Evolutionary conservation across 2,888 invertebrate species (phyloP).

Genomic region (Alloplasta piceator): DNA sequence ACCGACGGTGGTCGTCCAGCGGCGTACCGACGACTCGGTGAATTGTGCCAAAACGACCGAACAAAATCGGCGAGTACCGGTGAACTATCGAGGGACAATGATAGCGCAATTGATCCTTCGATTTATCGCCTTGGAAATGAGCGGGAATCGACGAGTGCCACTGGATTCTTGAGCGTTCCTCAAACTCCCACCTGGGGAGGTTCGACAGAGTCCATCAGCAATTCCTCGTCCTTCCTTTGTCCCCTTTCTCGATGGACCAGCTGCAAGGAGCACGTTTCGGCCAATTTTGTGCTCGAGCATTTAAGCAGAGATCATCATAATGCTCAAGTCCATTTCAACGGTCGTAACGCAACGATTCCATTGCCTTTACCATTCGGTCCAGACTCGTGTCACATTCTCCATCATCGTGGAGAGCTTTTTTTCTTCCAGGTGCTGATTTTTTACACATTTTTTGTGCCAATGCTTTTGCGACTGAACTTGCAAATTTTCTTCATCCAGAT

Average conservation of each 20-base stretch:
- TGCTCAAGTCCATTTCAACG: slow-evolving; percentile 77
- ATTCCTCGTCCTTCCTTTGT: slow-evolving; percentile 70
- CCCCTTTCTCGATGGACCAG: slow-evolving; percentile 70
- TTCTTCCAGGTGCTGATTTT: slow-evolving; percentile 74
- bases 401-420: slow-evolving; percentile 75
- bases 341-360: slow-evolving; percentile 71
- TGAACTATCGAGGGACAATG: slow-evolving; percentile 71
- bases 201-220: slow-evolving; percentile 77
- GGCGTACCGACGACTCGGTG: slow-evolving; percentile 63
- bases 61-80: slow-evolving; percentile 81
- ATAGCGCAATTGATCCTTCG: slow-evolving; percentile 40
- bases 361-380: slow-evolving; percentile 75
- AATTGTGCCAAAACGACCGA: slow-evolving; percentile 74
- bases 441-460: neutral
- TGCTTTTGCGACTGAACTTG: no score
- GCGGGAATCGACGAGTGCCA: slow-evolving; percentile 39
- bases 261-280: slow-evolving; percentile 73
- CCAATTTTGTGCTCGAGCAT: slow-evolving; percentile 75
- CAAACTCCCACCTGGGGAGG: slow-evolving; percentile 78
- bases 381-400: slow-evolving; percentile 75
- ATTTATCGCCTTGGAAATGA: slow-evolving; percentile 22
- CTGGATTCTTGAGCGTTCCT: slow-evolving; percentile 71
- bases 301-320: slow-evolving; percentile 73
- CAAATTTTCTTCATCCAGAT: neutral
- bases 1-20: slow-evolving; percentile 35